A percentile compares a stretch with the other conserved stretches of the same genome.
These are phyloP conservation scores for Cotesia congregata DNA, from an alignment of 2,888 invertebrate species.

Conservation along the genomic window DNA sequence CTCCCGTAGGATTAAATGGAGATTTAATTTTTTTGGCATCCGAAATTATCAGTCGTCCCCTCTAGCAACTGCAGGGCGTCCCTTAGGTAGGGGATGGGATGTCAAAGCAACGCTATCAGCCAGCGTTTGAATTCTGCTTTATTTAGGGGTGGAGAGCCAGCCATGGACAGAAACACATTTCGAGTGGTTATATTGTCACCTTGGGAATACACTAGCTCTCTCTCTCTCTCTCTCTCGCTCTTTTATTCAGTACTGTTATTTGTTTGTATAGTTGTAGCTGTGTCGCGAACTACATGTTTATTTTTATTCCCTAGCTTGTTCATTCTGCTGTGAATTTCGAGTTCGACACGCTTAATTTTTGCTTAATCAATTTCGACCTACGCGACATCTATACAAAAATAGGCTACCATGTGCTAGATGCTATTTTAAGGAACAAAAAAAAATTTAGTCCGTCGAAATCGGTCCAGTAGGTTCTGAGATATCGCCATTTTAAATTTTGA, in stretches of 20 bases:
- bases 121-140: not conserved
- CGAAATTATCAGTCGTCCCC: not conserved
- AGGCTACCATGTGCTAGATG: too few relatives aligned
- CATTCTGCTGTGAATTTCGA: not conserved
- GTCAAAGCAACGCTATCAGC: not conserved
- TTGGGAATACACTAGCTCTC: not conserved
- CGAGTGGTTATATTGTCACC: constrained; percentile 1
- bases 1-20: constrained; percentile 1
- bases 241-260: not conserved
- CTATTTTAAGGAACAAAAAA: too few relatives aligned
- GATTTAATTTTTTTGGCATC: constrained; percentile 1
- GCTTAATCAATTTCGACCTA: too few relatives aligned
- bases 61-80: not conserved
- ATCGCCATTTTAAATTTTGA: too few relatives aligned
- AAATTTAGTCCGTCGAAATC: too few relatives aligned
- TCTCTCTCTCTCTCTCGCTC: not conserved
- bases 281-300: not conserved
- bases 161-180: not conserved
- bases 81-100: not conserved
- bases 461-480: too few relatives aligned
- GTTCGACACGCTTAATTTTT: too few relatives aligned
- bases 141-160: not conserved
- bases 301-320: not conserved
- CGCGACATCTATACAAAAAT: too few relatives aligned
- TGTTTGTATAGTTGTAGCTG: not conserved